Percentiles rank a stretch among this genome's conserved stretches.
Conservation (phyloP, 2,113 vertebrate genomes). For the Rhineura floridana region DNA sequence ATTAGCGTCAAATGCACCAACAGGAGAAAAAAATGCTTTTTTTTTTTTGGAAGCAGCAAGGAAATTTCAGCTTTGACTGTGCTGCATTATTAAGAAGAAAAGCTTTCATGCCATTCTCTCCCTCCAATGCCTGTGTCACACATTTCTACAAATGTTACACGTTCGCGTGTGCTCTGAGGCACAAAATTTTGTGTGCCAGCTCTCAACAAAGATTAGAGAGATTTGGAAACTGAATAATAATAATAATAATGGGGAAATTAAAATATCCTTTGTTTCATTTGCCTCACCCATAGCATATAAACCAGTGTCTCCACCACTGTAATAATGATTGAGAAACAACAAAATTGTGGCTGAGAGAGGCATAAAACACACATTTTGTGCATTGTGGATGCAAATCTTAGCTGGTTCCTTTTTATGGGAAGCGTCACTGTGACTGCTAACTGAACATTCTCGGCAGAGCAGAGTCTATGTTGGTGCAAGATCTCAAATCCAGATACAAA, state of each 20-base stretch:
- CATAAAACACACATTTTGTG: slow-evolving; percentile 34
- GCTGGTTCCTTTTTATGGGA: slow-evolving; percentile 34
- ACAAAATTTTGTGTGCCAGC: slow-evolving; percentile 27
- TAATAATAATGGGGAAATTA: slow-evolving; percentile 27
- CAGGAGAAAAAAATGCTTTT: slow-evolving; percentile 4
- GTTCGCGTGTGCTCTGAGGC: background rate
- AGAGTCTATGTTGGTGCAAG: background rate
- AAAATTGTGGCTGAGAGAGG: slow-evolving; percentile 48
- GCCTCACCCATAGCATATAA: slow-evolving; percentile 31
- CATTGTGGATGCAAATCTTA: slow-evolving; percentile 42
- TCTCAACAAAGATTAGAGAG: slow-evolving; percentile 19
- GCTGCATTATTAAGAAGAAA: slow-evolving; percentile 19
- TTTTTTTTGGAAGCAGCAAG: slow-evolving; percentile 47
- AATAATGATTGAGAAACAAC: slow-evolving; percentile 39
- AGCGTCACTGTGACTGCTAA: background rate
- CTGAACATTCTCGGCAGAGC: background rate
- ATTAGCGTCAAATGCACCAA: slow-evolving; percentile 33
- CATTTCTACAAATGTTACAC: background rate
- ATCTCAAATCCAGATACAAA: background rate
- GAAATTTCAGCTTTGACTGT: slow-evolving; percentile 10
- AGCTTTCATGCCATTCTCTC: slow-evolving; percentile 19
- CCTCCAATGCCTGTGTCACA: background rate
- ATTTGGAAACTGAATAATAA: slow-evolving; percentile 31
- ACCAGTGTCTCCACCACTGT: slow-evolving; percentile 8
- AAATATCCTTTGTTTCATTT: slow-evolving; percentile 24